Percentiles rank a stretch among this genome's conserved stretches.
phyloP scores from a whole-genome alignment of 35 echinoderm and acorn worm genomes.

The Apostichopus californicus region DNA sequence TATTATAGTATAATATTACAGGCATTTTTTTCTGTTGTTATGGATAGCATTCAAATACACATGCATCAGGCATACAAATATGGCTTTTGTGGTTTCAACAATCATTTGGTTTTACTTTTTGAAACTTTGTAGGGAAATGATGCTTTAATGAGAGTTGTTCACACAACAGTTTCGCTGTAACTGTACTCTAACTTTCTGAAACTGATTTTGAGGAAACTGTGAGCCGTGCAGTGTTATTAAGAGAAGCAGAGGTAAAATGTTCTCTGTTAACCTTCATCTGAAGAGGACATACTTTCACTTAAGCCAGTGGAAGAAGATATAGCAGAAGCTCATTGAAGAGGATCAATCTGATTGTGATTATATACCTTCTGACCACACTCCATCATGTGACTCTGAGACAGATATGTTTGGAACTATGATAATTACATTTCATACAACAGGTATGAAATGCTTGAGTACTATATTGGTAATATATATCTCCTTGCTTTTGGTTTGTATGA shows the following conservation, averaged over 20 bases:
- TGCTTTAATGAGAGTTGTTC: background rate
- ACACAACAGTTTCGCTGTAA: background rate
- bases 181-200: background rate
- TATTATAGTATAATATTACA: too few species aligned
- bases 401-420: background rate
- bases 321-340: background rate
- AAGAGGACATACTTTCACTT: background rate
- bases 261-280: background rate
- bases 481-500: too few species aligned
- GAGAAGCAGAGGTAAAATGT: background rate
- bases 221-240: background rate
- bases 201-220: too few species aligned
- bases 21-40: too few species aligned
- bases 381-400: slow-evolving; percentile 27
- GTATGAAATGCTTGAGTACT: background rate
- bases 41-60: too few species aligned
- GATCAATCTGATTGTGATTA: slow-evolving; percentile 11
- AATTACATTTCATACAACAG: background rate
- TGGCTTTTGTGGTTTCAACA: too few species aligned
- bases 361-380: slow-evolving; percentile 9
- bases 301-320: background rate
- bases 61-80: too few species aligned
- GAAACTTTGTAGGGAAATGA: too few species aligned
- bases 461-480: too few species aligned
- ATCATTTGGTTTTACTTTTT: too few species aligned